Evolutionary conservation across 92 coral and sea anemone genomes (phyloP), one percentile per base, ranked within the genome.

Genomic region (Ricordea florida): DNA sequence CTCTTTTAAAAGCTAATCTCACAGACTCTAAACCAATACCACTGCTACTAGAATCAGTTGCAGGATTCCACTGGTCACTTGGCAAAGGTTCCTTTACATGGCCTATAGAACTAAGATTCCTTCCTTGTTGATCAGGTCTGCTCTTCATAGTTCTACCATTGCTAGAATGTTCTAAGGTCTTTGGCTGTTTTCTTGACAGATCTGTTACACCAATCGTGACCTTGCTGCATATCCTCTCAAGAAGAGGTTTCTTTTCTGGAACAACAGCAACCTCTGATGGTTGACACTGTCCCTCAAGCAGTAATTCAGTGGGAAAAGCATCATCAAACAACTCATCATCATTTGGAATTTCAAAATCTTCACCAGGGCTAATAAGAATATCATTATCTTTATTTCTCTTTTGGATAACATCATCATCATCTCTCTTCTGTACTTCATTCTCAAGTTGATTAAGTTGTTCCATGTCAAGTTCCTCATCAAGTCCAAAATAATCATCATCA

Each of bases 361-460:
- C 55, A 13, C 13, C 24, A 31, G 26, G 41, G 56, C 6, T 2
- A 7, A 3, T 6, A 18, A 14, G 15, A 2, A 25, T 33, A 35
- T 52, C 31, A 5, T 25, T 9, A 36, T 28, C 18, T 1, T 27
- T 53, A 53, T 11, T 38, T 29, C 37, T 32, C 25, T 24, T 22
- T 60, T 24, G 15, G 17, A 22, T 20, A 29, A 27, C 13, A n/a
- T 15, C n/a, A 45, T 20, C n/a, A 6, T 15, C n/a, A 20, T 31
- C 30, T 36, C 27, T 27, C 20, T 56, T 32, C 30, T 51, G 57
- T 41, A 46, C 22, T 10, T 56, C 66, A 27, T 55, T 43, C 38
- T 90, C 96, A 36, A 90, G 76, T 56, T 60, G 86, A 41, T 90
- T 86, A 23, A 90, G 42, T 42, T 82, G 86, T 64, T 77, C 91